Conservation (phyloP, 2,888 invertebrate species). For the Andricus quercusramuli region DNA sequence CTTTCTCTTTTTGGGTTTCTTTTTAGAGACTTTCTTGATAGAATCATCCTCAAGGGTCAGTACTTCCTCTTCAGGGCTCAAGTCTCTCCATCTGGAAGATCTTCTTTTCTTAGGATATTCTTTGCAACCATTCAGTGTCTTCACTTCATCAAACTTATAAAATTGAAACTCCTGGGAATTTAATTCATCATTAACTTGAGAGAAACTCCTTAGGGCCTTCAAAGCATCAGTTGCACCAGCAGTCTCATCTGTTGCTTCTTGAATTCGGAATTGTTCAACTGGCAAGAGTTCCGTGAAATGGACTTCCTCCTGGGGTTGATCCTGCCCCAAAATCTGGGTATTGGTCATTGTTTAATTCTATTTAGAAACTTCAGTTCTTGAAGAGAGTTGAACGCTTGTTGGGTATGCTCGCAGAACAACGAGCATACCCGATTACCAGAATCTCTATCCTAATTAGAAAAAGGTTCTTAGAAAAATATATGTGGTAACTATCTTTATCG, state of each 20-base stretch:
- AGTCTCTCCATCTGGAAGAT: slow-evolving; percentile 52
- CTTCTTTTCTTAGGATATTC: slow-evolving; percentile 48
- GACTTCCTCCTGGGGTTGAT: slow-evolving; percentile 68
- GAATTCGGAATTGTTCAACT: slow-evolving; percentile 72
- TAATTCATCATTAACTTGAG: slow-evolving; percentile 60
- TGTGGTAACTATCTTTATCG: neutral
- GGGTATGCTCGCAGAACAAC: slow-evolving; percentile 55
- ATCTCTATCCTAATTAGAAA: neutral
- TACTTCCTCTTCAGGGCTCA: slow-evolving; percentile 34
- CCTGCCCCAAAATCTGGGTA: slow-evolving; percentile 60
- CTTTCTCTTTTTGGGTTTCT: neutral
- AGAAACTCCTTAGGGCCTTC: slow-evolving; percentile 70
- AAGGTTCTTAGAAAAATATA: neutral
- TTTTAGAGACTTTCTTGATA: neutral
- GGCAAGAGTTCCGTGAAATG: slow-evolving; percentile 74
- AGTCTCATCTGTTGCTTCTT: slow-evolving; percentile 59
- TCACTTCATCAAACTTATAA: slow-evolving; percentile 44
- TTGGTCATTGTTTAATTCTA: slow-evolving; percentile 57
- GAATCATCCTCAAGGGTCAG: slow-evolving; percentile 20
- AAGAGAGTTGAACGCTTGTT: slow-evolving; percentile 65
- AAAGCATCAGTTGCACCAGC: slow-evolving; percentile 71
- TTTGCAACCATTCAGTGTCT: slow-evolving; percentile 30
- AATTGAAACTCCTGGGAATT: slow-evolving; percentile 51
- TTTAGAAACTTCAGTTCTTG: slow-evolving; percentile 25
- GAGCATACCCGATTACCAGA: slow-evolving; percentile 53